Evolutionary conservation across 2,113 vertebrate species (phyloP).

Genomic region (Anoura caudifer): DNA sequence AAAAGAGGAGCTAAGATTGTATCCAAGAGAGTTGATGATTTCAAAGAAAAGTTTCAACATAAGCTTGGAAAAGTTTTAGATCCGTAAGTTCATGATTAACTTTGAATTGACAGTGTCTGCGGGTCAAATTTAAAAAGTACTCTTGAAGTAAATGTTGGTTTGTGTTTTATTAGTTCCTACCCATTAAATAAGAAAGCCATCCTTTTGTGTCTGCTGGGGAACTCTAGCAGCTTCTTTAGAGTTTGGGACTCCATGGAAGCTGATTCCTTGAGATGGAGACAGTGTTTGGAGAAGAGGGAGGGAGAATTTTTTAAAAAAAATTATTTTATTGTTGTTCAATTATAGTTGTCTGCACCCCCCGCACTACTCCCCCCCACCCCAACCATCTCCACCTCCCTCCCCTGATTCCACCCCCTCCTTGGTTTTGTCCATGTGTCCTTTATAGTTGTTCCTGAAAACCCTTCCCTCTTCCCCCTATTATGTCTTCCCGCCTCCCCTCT

Average conservation of each 20-base stretch:
- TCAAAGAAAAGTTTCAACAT: slow-evolving; percentile 83
- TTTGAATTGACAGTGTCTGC: slow-evolving; percentile 5
- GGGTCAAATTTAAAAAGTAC: not conserved
- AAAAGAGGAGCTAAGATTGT: slow-evolving; percentile 80
- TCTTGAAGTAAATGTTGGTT: not conserved
- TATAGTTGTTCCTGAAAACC: too few species aligned
- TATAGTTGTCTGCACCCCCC: too few species aligned
- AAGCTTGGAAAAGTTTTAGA: slow-evolving; percentile 80
- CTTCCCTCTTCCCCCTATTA: too few species aligned
- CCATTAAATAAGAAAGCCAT: not conserved
- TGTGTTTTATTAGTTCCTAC: not conserved
- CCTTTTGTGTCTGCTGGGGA: not conserved
- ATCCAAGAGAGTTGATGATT: slow-evolving; percentile 83
- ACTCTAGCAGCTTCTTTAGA: not conserved
- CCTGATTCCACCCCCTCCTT: too few species aligned
- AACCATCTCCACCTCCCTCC: too few species aligned
- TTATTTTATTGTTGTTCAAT: too few species aligned
- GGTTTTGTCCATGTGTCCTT: too few species aligned
- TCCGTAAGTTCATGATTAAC: slow-evolving; percentile 79
- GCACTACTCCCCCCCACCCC: too few species aligned
- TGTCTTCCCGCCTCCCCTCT: too few species aligned
- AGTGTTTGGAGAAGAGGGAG: not conserved
- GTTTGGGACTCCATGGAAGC: not conserved
- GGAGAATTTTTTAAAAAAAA: not conserved
- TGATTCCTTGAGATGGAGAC: not conserved